Evolutionary conservation across 2,888 invertebrate genomes (phyloP).

Genomic region (Caenorhabditis sulstoni): DNA sequence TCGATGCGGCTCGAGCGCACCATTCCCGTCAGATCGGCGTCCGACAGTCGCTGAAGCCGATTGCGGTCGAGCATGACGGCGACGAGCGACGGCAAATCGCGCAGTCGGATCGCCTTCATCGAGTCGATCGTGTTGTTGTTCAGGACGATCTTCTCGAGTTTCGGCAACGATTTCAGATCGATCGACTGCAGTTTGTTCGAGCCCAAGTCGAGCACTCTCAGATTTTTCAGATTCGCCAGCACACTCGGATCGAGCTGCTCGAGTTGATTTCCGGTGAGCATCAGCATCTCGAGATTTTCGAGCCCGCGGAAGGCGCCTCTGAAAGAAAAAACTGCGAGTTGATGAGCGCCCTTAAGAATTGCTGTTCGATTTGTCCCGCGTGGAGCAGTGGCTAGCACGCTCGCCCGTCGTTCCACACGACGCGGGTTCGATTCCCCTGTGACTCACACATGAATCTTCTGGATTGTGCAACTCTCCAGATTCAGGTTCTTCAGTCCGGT

Average conservation of each 20-base stretch:
- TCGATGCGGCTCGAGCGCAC: slow-evolving; percentile 55
- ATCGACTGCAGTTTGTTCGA: slow-evolving; percentile 78
- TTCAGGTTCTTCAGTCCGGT: slow-evolving; percentile 32
- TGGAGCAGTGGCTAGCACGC: no score
- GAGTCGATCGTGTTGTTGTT: slow-evolving; percentile 77
- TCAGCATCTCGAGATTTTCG: slow-evolving; percentile 75
- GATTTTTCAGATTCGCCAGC: slow-evolving; percentile 71
- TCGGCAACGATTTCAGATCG: slow-evolving; percentile 62
- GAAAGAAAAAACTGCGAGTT: slow-evolving; percentile 13
- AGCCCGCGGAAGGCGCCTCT: slow-evolving; percentile 78
- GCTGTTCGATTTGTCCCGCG: no score
- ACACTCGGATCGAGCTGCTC: slow-evolving; percentile 68
- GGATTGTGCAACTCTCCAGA: slow-evolving; percentile 21
- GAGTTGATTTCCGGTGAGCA: slow-evolving; percentile 75
- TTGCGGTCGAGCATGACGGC: slow-evolving; percentile 74
- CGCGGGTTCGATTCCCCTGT: no score
- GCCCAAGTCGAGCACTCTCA: slow-evolving; percentile 81
- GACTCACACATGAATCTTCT: slow-evolving; percentile 37
- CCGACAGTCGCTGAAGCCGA: slow-evolving; percentile 62
- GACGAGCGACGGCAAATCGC: slow-evolving; percentile 69
- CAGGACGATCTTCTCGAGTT: slow-evolving; percentile 74
- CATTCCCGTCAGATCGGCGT: slow-evolving; percentile 72
- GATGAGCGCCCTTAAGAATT: no score
- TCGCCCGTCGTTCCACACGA: no score
- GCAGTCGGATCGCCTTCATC: slow-evolving; percentile 60